Base-by-base conservation (phyloP, 1,140 invertebrate genomes). In the Schlechtendalia chinensis region DNA sequence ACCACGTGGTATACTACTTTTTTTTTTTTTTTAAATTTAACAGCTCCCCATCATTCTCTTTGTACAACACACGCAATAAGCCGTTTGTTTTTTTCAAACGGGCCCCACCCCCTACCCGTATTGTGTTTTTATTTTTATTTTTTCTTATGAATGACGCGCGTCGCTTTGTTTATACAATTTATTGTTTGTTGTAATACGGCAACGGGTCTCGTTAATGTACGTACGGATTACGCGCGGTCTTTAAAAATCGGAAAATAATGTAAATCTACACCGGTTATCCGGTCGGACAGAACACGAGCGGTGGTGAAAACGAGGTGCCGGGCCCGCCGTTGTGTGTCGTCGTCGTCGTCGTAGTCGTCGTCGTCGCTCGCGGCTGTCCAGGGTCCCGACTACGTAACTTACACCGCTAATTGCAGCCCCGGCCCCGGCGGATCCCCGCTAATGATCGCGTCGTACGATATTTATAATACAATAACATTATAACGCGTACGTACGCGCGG, bases 201-300 rank as follows among this genome's bases (percentile, higher is more conserved):
- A 27, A 16, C 58, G 58, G 58, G 32, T 50, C 47, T 79, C 58
- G 75, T 79, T 79, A 79, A 77, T 77, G 56, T 45, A 77, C 17
- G 58, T 39, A 79, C 61, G 63, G 63, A 61, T 79, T 79, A 79
- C 29, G 58, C 58, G 47, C 22, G 75, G 58, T 79, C 16, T 79
- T 63, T 79, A 79, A 61, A 79, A 63, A 79, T 79, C 50, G 14
- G 58, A 63, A 63, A 63, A 79, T 63, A 59, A 79, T 79, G 58
- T 79, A 79, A 79, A 79, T 79, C 29, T 63, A 79, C 75, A 79
- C 75, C 58, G 75, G 75, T 79, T 79, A 79, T 79, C 74, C 74
- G 74, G 74, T 61, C 58, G 27, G 45, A 61, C 58, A 29, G 58
- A 5, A 24, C 29, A 29, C 22, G 58, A 45, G 45, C 50, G 27